Evolutionary conservation across 2,888 invertebrate genomes (phyloP).

Genomic region (Epirrhoe tristata): DNA sequence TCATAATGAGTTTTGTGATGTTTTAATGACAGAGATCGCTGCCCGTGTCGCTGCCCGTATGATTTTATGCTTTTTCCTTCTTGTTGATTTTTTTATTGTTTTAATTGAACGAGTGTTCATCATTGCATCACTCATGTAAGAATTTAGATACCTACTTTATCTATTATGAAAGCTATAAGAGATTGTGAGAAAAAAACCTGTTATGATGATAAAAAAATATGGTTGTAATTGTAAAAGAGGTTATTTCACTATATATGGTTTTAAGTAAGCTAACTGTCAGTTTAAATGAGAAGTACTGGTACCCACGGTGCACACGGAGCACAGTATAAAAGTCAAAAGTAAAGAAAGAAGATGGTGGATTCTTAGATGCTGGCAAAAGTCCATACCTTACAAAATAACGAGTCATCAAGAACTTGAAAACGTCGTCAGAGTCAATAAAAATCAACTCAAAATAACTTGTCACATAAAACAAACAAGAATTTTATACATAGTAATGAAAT

Average conservation of each 20-base stretch:
- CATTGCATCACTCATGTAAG: constrained; percentile 4
- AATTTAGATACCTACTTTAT: too few species aligned
- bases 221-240: too few species aligned
- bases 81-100: constrained; percentile 30
- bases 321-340: too few species aligned
- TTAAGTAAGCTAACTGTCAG: too few species aligned
- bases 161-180: background rate
- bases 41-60: constrained; percentile 25
- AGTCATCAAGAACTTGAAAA: too few species aligned
- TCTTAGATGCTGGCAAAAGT: too few species aligned
- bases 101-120: constrained; percentile 12
- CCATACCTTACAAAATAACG: too few species aligned
- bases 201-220: too few species aligned
- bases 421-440: background rate
- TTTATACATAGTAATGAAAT: background rate
- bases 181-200: background rate
- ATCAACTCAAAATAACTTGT: background rate
- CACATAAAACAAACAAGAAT: background rate
- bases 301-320: too few species aligned
- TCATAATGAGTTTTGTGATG: constrained; percentile 49
- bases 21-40: constrained; percentile 44
- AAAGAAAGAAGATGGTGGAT: too few species aligned
- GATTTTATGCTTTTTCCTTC: constrained; percentile 23
- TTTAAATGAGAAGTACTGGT: too few species aligned
- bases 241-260: too few species aligned